phyloP scores from a whole-genome alignment of 2,888 invertebrate genomes.

The Cremastinae sp. region DNA sequence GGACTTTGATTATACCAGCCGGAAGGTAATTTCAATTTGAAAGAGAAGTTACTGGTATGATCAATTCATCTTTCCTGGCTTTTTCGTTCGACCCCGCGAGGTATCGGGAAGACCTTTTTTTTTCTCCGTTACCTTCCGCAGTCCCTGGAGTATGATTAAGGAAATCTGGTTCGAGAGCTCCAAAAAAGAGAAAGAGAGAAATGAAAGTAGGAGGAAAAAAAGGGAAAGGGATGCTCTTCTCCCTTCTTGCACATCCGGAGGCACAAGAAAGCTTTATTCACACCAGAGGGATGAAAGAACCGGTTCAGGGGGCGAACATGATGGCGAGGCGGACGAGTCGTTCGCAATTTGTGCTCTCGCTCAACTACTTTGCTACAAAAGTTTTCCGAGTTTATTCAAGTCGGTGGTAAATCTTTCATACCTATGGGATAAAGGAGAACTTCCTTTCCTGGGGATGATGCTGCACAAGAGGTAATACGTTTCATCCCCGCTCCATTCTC shows the following conservation, averaged over 20 bases:
- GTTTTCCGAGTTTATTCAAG: slow-evolving; percentile 71
- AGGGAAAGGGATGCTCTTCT: slow-evolving; percentile 52
- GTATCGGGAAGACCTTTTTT: slow-evolving; percentile 14
- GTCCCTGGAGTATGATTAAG: slow-evolving; percentile 59
- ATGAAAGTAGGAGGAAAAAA: slow-evolving; percentile 20
- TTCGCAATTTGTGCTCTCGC: slow-evolving; percentile 71
- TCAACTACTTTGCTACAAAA: slow-evolving; percentile 69
- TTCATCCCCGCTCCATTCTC: slow-evolving; percentile 15
- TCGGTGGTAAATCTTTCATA: slow-evolving; percentile 58
- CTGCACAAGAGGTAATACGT: slow-evolving; percentile 39
- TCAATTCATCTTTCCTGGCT: slow-evolving; percentile 58
- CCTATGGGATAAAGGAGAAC: slow-evolving; percentile 21
- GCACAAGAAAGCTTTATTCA: slow-evolving; percentile 66
- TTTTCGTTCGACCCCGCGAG: slow-evolving; percentile 34
- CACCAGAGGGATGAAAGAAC: slow-evolving; percentile 55
- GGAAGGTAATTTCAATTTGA: slow-evolving; percentile 63
- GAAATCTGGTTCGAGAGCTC: slow-evolving; percentile 58
- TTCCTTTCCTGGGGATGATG: slow-evolving; percentile 23
- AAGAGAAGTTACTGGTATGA: slow-evolving; percentile 61
- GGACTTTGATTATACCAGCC: slow-evolving; percentile 59
- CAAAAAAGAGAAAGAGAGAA: slow-evolving; percentile 31
- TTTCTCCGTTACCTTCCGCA: neutral
- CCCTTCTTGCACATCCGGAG: slow-evolving; percentile 52
- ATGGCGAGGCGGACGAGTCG: slow-evolving; percentile 12
- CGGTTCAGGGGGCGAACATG: neutral